These are phyloP conservation scores for Scortum barcoo DNA, from an alignment of 2,113 vertebrate genomes.

Conservation along the genomic window DNA sequence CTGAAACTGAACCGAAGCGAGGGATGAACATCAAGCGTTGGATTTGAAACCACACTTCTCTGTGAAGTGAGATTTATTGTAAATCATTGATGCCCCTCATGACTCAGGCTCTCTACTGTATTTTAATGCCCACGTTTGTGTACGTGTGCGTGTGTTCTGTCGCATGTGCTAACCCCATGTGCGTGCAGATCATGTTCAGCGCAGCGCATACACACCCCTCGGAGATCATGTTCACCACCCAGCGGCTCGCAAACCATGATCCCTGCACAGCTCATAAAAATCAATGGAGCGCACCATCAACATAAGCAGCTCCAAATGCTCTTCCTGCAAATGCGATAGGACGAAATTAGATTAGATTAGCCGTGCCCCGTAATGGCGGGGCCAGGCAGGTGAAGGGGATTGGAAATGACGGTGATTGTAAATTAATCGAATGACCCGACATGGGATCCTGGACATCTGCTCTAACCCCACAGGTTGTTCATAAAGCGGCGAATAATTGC, in stretches of 20 bases:
- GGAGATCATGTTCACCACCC: slow-evolving; percentile 70
- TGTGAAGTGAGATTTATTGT: slow-evolving; percentile 38
- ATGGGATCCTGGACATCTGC: slow-evolving; percentile 83
- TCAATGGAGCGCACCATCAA: slow-evolving; percentile 83
- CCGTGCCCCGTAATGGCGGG: slow-evolving; percentile 81
- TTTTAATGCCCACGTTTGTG: slow-evolving; percentile 27
- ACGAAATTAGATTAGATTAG: slow-evolving; percentile 87
- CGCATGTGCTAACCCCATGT: slow-evolving; percentile 46
- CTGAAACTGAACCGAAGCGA: slow-evolving; percentile 34
- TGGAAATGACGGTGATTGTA: slow-evolving; percentile 83
- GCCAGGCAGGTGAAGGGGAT: slow-evolving; percentile 82
- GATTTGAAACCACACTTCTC: slow-evolving; percentile 25
- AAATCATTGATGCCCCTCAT: slow-evolving; percentile 22
- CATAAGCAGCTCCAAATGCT: slow-evolving; percentile 82
- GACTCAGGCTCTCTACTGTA: slow-evolving; percentile 11
- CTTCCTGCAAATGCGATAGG: slow-evolving; percentile 85
- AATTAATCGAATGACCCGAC: slow-evolving; percentile 87
- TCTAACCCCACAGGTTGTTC: slow-evolving; percentile 75
- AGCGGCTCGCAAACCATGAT: slow-evolving; percentile 50
- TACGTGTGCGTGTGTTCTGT: slow-evolving; percentile 16
- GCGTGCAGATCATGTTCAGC: slow-evolving; percentile 52
- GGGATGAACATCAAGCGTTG: slow-evolving; percentile 32
- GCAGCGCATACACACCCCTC: slow-evolving; percentile 50
- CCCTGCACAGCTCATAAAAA: slow-evolving; percentile 75
- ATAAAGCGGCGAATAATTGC: slow-evolving; percentile 59